phyloP scores from a whole-genome alignment of 2,797 vertebrate species.

The Coregonus suidteri region DNA sequence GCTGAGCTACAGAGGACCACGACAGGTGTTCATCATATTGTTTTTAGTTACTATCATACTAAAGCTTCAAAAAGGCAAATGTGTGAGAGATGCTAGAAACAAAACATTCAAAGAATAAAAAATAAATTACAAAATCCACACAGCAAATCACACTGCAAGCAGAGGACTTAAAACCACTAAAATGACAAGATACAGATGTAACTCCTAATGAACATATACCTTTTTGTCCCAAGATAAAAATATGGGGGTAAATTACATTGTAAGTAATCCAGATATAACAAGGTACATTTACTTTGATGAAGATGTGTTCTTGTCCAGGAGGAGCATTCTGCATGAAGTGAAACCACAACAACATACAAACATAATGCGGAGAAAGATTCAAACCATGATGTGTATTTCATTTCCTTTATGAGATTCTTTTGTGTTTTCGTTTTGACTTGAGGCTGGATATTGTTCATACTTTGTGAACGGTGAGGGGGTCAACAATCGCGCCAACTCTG shows the following conservation, averaged over 20 bases:
- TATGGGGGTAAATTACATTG: conserved; percentile 42
- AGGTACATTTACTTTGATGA: conserved; percentile 83
- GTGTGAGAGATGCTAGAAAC: neutral
- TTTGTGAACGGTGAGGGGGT: conserved; percentile 76
- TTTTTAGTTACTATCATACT: neutral
- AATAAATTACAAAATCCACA: conserved; percentile 21
- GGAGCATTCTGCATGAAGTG: conserved; percentile 82
- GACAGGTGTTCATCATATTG: neutral
- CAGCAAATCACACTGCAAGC: conserved; percentile 67
- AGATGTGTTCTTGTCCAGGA: conserved; percentile 80
- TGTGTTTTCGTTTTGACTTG: conserved; percentile 55
- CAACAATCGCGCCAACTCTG: conserved; percentile 99
- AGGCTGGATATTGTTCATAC: conserved; percentile 82
- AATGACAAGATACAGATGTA: conserved; percentile 42
- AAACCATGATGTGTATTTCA: conserved; percentile 59
- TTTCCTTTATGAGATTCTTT: conserved; percentile 63
- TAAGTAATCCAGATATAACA: conserved; percentile 77
- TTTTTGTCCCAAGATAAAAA: conserved; percentile 14
- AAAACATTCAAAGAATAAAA: conserved; percentile 9
- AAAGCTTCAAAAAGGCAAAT: neutral
- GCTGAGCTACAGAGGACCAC: too few relatives aligned
- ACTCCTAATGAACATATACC: conserved; percentile 36
- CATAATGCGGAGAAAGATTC: conserved; percentile 78
- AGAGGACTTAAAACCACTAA: conserved; percentile 38
- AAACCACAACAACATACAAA: conserved; percentile 91